These are phyloP conservation scores for Bergia puertoricense DNA, from an alignment of 92 coral and sea anemone species.

Conservation along the genomic window DNA sequence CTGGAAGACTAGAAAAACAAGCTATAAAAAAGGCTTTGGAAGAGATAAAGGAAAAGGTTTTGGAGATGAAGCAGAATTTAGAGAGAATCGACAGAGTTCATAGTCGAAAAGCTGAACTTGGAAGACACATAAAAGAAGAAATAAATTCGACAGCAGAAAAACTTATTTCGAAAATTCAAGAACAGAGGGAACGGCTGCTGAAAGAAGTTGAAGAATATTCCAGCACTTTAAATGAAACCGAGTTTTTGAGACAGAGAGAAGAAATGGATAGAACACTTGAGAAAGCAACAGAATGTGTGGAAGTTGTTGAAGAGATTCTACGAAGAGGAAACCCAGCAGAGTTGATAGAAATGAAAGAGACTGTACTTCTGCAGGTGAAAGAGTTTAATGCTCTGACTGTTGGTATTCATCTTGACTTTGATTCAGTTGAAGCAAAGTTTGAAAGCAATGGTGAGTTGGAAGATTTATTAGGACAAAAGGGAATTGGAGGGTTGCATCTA, in stretches of 20 bases:
- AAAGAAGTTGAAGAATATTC: conserved; percentile 5
- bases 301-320: conserved; percentile 21
- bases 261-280: conserved; percentile 9
- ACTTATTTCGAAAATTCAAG: not conserved
- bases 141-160: conserved; percentile 40
- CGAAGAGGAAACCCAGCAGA: conserved; percentile 30
- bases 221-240: not conserved
- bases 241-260: conserved; percentile 3
- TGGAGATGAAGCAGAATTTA: conserved; percentile 12
- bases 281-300: conserved; percentile 14
- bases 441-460: conserved; percentile 6
- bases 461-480: conserved; percentile 29
- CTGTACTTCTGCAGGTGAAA: conserved; percentile 14
- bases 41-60: not conserved
- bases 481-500: conserved; percentile 22
- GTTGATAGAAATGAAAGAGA: conserved; percentile 34
- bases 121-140: conserved; percentile 10
- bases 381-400: conserved; percentile 6
- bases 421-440: conserved; percentile 4
- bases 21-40: conserved; percentile 38
- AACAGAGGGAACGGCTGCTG: conserved; percentile 27
- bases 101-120: conserved; percentile 5
- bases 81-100: conserved; percentile 7
- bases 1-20: conserved; percentile 43
- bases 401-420: not conserved